Evolutionary conservation across 2,888 invertebrate genomes (phyloP).

Genomic region (Caenorhabditis uteleia): DNA sequence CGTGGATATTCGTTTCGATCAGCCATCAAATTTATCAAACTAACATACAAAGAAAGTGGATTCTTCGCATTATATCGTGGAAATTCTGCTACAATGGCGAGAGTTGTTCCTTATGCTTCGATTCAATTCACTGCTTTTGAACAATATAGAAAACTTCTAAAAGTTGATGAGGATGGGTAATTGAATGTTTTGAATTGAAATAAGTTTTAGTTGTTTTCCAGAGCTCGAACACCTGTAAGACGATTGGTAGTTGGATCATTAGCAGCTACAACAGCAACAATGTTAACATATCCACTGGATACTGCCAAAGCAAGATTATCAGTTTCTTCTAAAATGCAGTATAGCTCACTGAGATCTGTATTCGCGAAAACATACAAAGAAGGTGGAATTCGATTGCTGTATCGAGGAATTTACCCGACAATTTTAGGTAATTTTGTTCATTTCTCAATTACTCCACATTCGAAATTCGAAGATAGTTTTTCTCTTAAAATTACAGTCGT

Average conservation of each 20-base stretch:
- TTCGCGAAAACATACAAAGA: conserved; percentile 62
- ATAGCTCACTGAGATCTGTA: conserved; percentile 31
- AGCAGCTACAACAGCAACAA: conserved; percentile 93
- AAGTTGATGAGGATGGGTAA: conserved; percentile 61
- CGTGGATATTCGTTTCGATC: conserved; percentile 72
- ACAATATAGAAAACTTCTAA: conserved; percentile 86
- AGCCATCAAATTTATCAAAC: conserved; percentile 72
- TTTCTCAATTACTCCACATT: neutral
- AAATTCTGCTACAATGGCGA: conserved; percentile 96
- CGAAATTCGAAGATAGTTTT: neutral
- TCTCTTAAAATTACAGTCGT: neutral
- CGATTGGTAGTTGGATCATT: conserved; percentile 89
- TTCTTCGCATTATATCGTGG: conserved; percentile 81
- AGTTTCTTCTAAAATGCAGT: conserved; percentile 43
- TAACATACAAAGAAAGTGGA: conserved; percentile 81
- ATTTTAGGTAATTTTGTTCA: conserved; percentile 27
- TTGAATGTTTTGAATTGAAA: neutral
- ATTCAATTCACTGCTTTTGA: conserved; percentile 97
- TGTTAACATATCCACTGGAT: conserved; percentile 93
- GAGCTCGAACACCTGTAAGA: conserved; percentile 72
- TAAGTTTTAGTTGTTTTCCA: conserved; percentile 26
- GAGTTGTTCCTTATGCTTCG: conserved; percentile 95
- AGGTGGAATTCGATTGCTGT: conserved; percentile 58
- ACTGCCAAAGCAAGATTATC: conserved; percentile 79
- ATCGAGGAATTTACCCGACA: conserved; percentile 59